Evolutionary conservation across 2,888 invertebrate species (phyloP).

Genomic region (Agrochola litura): DNA sequence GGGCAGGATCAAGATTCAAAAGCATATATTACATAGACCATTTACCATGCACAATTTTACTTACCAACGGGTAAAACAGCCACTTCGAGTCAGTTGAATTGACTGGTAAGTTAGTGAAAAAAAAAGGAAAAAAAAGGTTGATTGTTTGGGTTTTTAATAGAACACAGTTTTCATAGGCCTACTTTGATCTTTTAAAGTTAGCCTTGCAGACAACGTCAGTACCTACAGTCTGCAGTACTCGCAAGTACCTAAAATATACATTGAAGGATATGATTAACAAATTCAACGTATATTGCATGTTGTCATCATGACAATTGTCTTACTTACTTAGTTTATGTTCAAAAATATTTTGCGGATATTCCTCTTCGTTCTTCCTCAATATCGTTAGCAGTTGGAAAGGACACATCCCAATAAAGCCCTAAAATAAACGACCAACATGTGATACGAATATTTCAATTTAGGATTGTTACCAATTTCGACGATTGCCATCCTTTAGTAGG

Average conservation of each 20-base stretch:
- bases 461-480: constrained; percentile 11
- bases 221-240: background rate
- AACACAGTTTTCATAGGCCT: background rate
- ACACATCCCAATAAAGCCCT: background rate
- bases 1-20: background rate
- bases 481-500: constrained; percentile 29
- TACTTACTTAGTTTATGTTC: background rate
- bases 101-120: background rate
- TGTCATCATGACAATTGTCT: background rate
- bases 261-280: background rate
- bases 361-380: constrained; percentile 4
- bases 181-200: background rate
- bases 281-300: background rate
- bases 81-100: background rate
- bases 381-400: constrained; percentile 26
- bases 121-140: background rate
- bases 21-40: no score
- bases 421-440: constrained; percentile 15
- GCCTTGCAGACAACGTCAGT: background rate
- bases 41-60: background rate
- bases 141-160: background rate
- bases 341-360: constrained; percentile 6
- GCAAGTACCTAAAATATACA: constrained; percentile 2
- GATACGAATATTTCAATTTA: constrained; percentile 43
- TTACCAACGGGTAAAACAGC: background rate